phyloP scores from a whole-genome alignment of 1,140 invertebrate species.

The Holcopasites calliopsidis region DNA sequence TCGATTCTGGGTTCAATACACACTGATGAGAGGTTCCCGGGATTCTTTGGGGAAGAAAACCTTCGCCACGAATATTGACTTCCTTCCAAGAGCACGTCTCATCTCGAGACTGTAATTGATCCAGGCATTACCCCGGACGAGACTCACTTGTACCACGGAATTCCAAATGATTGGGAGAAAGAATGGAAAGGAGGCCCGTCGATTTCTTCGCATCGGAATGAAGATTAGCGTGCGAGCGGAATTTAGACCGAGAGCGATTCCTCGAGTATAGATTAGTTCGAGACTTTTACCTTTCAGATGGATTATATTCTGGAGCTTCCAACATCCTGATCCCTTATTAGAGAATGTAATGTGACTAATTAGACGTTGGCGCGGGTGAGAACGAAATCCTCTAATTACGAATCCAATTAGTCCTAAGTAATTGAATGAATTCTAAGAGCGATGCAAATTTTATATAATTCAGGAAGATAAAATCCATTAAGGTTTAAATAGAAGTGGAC shows the following conservation, averaged over 20 bases:
- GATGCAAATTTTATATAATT: no score
- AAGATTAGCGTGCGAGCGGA: background rate
- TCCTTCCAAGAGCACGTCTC: background rate
- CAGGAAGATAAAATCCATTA: no score
- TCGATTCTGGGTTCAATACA: conserved; percentile 41
- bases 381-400: no score
- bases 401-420: no score
- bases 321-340: background rate
- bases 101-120: conserved; percentile 26
- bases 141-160: background rate
- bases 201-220: conserved; percentile 3
- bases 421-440: no score
- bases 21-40: background rate
- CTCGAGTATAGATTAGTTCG: background rate
- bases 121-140: conserved; percentile 4
- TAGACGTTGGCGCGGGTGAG: background rate
- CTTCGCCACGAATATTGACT: background rate
- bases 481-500: no score
- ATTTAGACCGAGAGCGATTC: background rate
- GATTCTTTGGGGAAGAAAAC: background rate
- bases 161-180: background rate
- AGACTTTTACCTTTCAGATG: background rate
- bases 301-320: background rate
- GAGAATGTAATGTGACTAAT: background rate
- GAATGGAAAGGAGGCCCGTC: background rate